Evolutionary conservation across 2,888 invertebrate species (phyloP).

Genomic region (Drosophila kanekoi): DNA sequence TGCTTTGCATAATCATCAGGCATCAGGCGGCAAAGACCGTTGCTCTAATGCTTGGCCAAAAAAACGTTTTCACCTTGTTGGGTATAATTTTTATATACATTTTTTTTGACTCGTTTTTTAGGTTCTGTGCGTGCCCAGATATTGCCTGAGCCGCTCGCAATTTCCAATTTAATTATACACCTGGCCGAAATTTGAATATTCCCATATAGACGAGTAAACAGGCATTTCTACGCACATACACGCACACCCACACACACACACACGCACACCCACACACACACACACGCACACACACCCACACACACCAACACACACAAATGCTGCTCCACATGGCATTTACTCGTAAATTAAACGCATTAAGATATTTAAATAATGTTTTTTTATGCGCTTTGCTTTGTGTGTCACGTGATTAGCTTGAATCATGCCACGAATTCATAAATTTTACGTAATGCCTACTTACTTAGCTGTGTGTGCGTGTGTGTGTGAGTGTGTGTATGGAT

Average conservation of each 20-base stretch:
- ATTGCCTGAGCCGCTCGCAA: conserved; percentile 41
- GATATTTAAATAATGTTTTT: conserved; percentile 76
- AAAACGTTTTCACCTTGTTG: conserved; percentile 45
- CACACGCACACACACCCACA: conserved; percentile 14
- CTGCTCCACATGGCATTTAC: conserved; percentile 60
- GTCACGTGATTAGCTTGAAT: conserved; percentile 71
- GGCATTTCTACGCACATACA: conserved; percentile 10
- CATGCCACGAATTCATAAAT: conserved; percentile 77
- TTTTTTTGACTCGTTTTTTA: neutral
- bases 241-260: neutral
- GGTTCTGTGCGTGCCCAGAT: conserved; percentile 58
- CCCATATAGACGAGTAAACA: conserved; percentile 18
- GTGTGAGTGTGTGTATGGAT: conserved; percentile 10
- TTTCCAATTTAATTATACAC: conserved; percentile 78
- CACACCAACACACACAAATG: conserved; percentile 24
- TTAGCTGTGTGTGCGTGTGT: conserved; percentile 7
- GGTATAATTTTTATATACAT: neutral
- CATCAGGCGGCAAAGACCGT: conserved; percentile 27
- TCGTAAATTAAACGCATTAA: conserved; percentile 79
- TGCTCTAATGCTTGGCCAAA: conserved; percentile 29
- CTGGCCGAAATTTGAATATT: conserved; percentile 73
- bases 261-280: conserved; percentile 2
- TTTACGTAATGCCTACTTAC: conserved; percentile 47
- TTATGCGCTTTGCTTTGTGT: conserved; percentile 42
- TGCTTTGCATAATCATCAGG: conserved; percentile 54